Evolutionary conservation across 2,888 invertebrate species (phyloP), one percentile per base, ranked within the genome.

Genomic region (Philereme vetulata): DNA sequence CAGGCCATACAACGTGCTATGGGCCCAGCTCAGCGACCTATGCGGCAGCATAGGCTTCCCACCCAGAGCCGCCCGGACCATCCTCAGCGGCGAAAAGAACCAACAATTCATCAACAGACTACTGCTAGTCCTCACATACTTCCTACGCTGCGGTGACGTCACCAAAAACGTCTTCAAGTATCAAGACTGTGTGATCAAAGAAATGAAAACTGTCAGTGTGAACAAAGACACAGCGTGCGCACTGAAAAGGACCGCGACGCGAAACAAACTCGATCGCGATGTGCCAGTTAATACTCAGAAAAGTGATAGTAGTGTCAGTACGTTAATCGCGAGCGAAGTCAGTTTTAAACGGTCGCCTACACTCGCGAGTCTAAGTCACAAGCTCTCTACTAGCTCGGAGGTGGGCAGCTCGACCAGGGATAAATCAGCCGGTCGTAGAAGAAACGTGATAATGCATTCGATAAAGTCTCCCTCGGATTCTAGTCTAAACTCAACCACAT

Each of bases 1-100:
- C 0, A 77, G 78, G 1, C 96, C 97, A 0, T 97, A 97, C 84
- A 98, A 98, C 87, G 97, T 97, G 0, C 85, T 98, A 0, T 97
- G 98, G 98, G 97, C 97, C 0, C 98, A 98, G 77, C 93, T 98
- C 65, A 94, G 95, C 38, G 97, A 98, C 80, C 89, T 98, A 34
- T 96, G 96, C 79, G 98, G 97, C n/a, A 96, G 96, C 53, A 94
- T 97, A 46, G 97, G 97, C 2, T 94, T 93, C 81, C 97, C 97
- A 0, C 93, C 95, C 0, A 95, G 95, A 80, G 91, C 96, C 42
- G 95, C 97, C 0, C 94, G 96, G 65, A 98, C 98, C 4, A 94
- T 98, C 54, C 93, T 98, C 67, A 94, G 95, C 36, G 96, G 96
- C 36, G 84, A 93, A 5, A 93, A 93, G 53, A 94, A 96, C 78